These are phyloP conservation scores for Atethmia centrago DNA, from an alignment of 2,888 invertebrate species.

Conservation along the genomic window DNA sequence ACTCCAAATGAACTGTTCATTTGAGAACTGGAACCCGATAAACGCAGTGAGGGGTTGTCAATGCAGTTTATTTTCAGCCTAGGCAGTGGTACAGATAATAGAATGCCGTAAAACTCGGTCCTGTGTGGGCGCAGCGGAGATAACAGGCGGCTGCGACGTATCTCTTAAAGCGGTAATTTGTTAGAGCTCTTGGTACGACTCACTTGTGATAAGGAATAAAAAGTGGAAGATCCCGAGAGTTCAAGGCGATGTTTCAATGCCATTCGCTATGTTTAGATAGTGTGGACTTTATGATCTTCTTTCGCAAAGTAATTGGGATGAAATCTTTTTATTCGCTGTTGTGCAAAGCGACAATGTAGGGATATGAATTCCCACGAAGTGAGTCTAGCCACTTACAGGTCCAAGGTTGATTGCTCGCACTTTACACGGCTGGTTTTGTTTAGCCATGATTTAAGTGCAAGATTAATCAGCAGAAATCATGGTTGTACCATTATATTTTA, in stretches of 20 bases:
- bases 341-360: slow-evolving; percentile 17
- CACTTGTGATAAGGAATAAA: slow-evolving; percentile 77
- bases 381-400: slow-evolving; percentile 32
- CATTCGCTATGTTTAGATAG: slow-evolving; percentile 39
- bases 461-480: neutral
- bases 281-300: slow-evolving; percentile 47
- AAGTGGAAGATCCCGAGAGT: slow-evolving; percentile 71
- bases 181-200: slow-evolving; percentile 77
- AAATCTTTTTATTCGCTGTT: slow-evolving; percentile 32
- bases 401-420: slow-evolving; percentile 38
- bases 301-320: slow-evolving; percentile 49
- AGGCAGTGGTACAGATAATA: slow-evolving; percentile 85
- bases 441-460: slow-evolving; percentile 4
- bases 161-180: slow-evolving; percentile 87
- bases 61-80: slow-evolving; percentile 84
- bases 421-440: slow-evolving; percentile 32
- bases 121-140: slow-evolving; percentile 84
- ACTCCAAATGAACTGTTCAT: slow-evolving; percentile 64
- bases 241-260: slow-evolving; percentile 65
- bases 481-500: neutral
- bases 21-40: slow-evolving; percentile 74
- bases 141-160: slow-evolving; percentile 79
- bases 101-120: slow-evolving; percentile 81
- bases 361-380: slow-evolving; percentile 36
- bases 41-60: slow-evolving; percentile 70